These are phyloP conservation scores for Nysson spinosus DNA, from an alignment of 2,888 invertebrate genomes.

Conservation along the genomic window DNA sequence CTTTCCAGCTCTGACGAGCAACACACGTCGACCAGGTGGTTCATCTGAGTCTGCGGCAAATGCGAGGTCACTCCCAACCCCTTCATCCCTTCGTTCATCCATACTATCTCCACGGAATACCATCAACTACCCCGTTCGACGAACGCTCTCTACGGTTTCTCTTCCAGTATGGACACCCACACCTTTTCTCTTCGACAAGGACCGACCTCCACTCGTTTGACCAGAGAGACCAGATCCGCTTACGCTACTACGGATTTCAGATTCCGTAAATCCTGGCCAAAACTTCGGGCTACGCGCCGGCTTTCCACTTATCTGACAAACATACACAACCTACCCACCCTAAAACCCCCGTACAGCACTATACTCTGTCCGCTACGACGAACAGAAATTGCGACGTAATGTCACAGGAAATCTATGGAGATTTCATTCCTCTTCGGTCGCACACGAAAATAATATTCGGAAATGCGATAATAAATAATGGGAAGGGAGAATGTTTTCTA, in stretches of 20 bases:
- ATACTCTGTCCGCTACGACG: conserved; percentile 35
- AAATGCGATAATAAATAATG: too few species aligned
- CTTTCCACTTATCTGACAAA: conserved; percentile 52
- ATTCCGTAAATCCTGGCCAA: conserved; percentile 61
- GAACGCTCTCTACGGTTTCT: conserved; percentile 9
- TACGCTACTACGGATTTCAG: conserved; percentile 61
- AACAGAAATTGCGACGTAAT: conserved; percentile 35
- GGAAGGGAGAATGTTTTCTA: too few species aligned
- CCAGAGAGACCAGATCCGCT: conserved; percentile 64
- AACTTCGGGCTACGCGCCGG: conserved; percentile 52
- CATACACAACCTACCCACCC: conserved; percentile 29
- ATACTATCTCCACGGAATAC: conserved; percentile 32
- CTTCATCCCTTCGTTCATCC: conserved; percentile 52
- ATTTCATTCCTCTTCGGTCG: too few species aligned
- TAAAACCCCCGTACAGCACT: conserved; percentile 14
- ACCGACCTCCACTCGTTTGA: conserved; percentile 56
- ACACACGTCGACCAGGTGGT: conserved; percentile 51
- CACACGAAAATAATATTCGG: too few species aligned
- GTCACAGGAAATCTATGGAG: conserved; percentile 45
- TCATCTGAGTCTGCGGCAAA: conserved; percentile 59
- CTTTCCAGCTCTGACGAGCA: conserved; percentile 57
- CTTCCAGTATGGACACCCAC: conserved; percentile 15
- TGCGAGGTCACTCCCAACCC: conserved; percentile 54
- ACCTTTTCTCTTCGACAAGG: conserved; percentile 40
- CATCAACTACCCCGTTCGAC: conserved; percentile 22